Base-by-base conservation (phyloP, 2,113 vertebrate species). In the Microtus richardsoni region DNA sequence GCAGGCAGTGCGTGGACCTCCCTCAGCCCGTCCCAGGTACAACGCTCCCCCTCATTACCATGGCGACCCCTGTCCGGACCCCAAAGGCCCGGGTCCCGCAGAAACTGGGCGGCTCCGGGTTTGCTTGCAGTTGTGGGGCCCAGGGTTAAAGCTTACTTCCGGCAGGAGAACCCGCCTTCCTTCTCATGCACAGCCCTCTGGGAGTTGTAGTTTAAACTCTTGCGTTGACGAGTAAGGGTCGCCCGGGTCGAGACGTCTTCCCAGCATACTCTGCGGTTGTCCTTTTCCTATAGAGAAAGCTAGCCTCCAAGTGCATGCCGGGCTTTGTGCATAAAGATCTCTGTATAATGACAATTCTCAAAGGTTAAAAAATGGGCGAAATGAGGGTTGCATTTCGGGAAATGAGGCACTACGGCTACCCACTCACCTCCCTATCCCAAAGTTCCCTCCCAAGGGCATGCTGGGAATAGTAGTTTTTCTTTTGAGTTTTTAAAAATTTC, bases 31-130 rank as follows among this genome's bases (percentile, higher is more conserved):
- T 44, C 60, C 92, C 92, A 39, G 16, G 66, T 47, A 47, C 77
- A 83, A 91, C 78, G 92, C 86, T 91, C 92, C 84, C 86, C 86
- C 85, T 86, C 33, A 96, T 98, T 97, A 98, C 98, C 98, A 98
- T 98, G 93, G 68, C 70, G 96, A 96, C 82, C 95, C 95, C 89
- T 21, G 91, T 96, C 91, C 54, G 87, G 94, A 96, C 96, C 96
- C 95, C 96, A 87, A 85, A 62, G 84, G 84, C 91, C 93, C 80
- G 0, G 64, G 89, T 97, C 94, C 97, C 89, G 39, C 89, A 75
- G 96, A 93, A 74, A 95, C 96, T 91, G 93, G 93, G 90, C 22
- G 36, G 92, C 96, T 98, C 73, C 1, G 60, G 93, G 95, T 95
- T 60, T 4, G 39, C n/a, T 85, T 74, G 92, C 94, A 58, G 82